Evolutionary conservation across 2,888 invertebrate species (phyloP).

Genomic region (Conomelus anceps): DNA sequence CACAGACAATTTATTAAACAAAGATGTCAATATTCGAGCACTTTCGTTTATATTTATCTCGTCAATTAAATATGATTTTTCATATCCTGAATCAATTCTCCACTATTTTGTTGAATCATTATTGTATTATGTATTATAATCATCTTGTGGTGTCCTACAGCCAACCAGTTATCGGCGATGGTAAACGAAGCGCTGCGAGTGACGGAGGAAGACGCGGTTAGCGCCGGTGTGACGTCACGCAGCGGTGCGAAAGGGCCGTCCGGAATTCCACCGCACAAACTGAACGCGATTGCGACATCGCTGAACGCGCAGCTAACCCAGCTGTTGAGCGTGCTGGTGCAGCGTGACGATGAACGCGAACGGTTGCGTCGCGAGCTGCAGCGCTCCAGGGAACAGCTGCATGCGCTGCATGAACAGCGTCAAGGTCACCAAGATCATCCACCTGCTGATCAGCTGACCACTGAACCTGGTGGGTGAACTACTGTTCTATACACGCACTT

Average conservation of each 20-base stretch:
- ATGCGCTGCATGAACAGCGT: constrained; percentile 45
- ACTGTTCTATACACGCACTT: too few relatives aligned
- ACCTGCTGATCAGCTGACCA: constrained; percentile 14
- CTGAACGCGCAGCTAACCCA: constrained; percentile 61
- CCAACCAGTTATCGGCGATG: constrained; percentile 49
- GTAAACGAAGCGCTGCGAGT: constrained; percentile 52
- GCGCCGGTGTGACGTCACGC: constrained; percentile 41
- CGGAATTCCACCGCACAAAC: constrained; percentile 52
- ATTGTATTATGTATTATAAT: too few relatives aligned
- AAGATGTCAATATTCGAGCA: too few relatives aligned
- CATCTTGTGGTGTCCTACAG: constrained; percentile 38
- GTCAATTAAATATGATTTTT: too few relatives aligned
- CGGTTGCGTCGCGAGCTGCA: constrained; percentile 64
- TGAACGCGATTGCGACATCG: constrained; percentile 56
- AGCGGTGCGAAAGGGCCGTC: constrained; percentile 47
- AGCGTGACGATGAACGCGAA: constrained; percentile 68
- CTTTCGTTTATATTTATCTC: too few relatives aligned
- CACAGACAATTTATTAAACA: too few relatives aligned
- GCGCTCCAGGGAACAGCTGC: constrained; percentile 62
- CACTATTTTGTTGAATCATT: too few relatives aligned
- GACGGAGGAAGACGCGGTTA: constrained; percentile 50
- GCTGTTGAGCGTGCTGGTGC: constrained; percentile 65
- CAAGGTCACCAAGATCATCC: not conserved
- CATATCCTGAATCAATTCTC: too few relatives aligned
- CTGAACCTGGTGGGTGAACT: constrained; percentile 24